phyloP scores from a whole-genome alignment of 1,140 invertebrate species.

The Temnothorax curvispinosus region DNA sequence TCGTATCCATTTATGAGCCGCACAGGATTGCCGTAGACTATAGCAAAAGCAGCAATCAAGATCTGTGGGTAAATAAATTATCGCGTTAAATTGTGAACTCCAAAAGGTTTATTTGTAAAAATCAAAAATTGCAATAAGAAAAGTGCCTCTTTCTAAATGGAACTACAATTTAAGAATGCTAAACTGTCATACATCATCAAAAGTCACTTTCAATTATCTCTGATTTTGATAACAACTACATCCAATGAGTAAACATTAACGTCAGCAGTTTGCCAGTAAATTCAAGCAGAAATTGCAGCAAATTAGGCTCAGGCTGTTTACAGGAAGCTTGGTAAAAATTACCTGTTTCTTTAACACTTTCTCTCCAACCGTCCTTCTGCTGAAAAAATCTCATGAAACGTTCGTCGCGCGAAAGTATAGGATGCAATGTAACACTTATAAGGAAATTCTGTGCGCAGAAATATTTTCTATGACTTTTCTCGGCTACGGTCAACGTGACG shows the following conservation, averaged over 20 bases:
- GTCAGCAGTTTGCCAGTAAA: too few species aligned
- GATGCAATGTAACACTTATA: slow-evolving; percentile 91
- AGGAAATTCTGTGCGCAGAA: slow-evolving; percentile 89
- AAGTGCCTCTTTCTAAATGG: neutral
- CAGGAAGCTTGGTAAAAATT: neutral
- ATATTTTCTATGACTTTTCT: neutral
- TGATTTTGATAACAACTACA: too few species aligned
- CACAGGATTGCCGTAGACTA: slow-evolving; percentile 95
- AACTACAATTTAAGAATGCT: neutral
- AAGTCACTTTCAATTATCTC: too few species aligned
- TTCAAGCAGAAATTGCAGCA: too few species aligned
- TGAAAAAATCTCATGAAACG: slow-evolving; percentile 92
- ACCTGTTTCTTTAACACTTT: slow-evolving; percentile 89
- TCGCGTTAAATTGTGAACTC: neutral
- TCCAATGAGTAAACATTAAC: too few species aligned
- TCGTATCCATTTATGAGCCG: slow-evolving; percentile 97
- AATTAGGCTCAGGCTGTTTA: too few species aligned
- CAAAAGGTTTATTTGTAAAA: neutral
- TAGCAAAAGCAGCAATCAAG: slow-evolving; percentile 94
- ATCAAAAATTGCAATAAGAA: neutral
- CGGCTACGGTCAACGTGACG: too few species aligned
- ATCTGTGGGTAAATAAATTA: slow-evolving; percentile 87
- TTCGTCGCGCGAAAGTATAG: slow-evolving; percentile 90
- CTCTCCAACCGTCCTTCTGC: slow-evolving; percentile 91
- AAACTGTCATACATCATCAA: neutral